A percentile compares a stretch with the other conserved stretches of the same genome.
Evolutionary conservation across 2,888 invertebrate species (phyloP).

Genomic region (Merodon equestris): DNA sequence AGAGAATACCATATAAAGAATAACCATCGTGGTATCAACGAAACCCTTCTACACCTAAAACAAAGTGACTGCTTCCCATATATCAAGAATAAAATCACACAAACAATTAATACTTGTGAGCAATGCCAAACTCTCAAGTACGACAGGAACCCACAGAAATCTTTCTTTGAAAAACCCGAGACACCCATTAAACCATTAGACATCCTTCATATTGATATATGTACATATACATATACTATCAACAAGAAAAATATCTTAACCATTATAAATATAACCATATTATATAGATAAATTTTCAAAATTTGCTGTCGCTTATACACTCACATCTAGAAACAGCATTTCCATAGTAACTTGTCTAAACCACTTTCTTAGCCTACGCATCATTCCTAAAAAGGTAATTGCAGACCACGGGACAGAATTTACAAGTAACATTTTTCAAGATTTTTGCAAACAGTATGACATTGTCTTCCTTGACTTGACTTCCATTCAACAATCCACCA

Average conservation of each 20-base stretch:
- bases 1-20: constrained; percentile 39
- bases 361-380: neutral
- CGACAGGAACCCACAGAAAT: neutral
- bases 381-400: neutral
- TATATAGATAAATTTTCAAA: constrained; percentile 7
- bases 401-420: constrained; percentile 3
- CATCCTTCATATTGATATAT: neutral
- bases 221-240: too few species aligned
- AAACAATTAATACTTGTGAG: neutral
- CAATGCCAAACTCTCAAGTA: constrained; percentile 1
- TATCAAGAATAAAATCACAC: too few species aligned
- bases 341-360: neutral
- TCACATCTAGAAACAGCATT: too few species aligned
- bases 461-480: too few species aligned
- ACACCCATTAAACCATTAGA: neutral
- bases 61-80: too few species aligned
- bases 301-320: constrained; percentile 1
- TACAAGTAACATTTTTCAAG: neutral
- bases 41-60: constrained; percentile 6
- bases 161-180: neutral
- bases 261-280: too few species aligned
- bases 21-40: constrained; percentile 45
- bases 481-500: too few species aligned
- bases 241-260: constrained; percentile 5
- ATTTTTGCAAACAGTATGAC: neutral